These are phyloP conservation scores for Molossus molossus DNA, from an alignment of 2,797 vertebrate species.

Conservation along the genomic window DNA sequence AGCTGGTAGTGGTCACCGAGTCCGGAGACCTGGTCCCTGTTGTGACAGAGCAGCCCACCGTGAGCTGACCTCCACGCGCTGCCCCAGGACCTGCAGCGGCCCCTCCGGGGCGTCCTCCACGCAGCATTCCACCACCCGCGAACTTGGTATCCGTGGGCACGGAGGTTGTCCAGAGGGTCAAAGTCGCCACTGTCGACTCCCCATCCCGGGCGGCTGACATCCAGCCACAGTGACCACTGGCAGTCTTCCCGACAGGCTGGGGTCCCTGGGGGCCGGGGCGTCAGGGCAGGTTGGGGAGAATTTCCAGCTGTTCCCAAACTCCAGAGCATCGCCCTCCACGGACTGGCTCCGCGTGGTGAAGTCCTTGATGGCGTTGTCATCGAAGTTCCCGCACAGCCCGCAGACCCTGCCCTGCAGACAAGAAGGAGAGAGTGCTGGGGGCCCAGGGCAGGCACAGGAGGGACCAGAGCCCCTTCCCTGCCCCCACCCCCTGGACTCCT, in stretches of 20 bases:
- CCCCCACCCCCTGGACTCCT: not conserved
- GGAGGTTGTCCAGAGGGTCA: slow-evolving; percentile 90
- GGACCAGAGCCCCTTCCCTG: slow-evolving; percentile 33
- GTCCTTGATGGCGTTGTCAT: slow-evolving; percentile 90
- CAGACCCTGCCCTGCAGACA: slow-evolving; percentile 92
- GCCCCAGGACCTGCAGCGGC: slow-evolving; percentile 83
- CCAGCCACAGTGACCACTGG: slow-evolving; percentile 91
- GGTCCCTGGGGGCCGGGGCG: slow-evolving; percentile 83
- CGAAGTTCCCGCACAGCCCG: slow-evolving; percentile 95
- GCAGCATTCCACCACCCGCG: slow-evolving; percentile 90
- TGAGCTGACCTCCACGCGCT: slow-evolving; percentile 89
- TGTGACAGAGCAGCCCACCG: slow-evolving; percentile 89
- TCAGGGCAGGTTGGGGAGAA: slow-evolving; percentile 89
- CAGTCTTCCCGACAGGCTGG: slow-evolving; percentile 89
- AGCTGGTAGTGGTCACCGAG: slow-evolving; percentile 93
- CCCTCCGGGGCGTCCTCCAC: slow-evolving; percentile 79
- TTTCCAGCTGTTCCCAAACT: slow-evolving; percentile 93
- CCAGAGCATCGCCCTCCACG: slow-evolving; percentile 88
- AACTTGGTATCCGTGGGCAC: slow-evolving; percentile 83
- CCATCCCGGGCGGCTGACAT: slow-evolving; percentile 81
- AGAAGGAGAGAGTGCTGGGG: slow-evolving; percentile 89
- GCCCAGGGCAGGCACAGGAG: no score
- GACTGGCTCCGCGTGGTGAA: slow-evolving; percentile 91
- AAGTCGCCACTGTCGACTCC: slow-evolving; percentile 89
- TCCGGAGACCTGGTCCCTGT: slow-evolving; percentile 87